Base-by-base conservation (phyloP, 2,888 invertebrate genomes). In the Dryadula phaetusa region DNA sequence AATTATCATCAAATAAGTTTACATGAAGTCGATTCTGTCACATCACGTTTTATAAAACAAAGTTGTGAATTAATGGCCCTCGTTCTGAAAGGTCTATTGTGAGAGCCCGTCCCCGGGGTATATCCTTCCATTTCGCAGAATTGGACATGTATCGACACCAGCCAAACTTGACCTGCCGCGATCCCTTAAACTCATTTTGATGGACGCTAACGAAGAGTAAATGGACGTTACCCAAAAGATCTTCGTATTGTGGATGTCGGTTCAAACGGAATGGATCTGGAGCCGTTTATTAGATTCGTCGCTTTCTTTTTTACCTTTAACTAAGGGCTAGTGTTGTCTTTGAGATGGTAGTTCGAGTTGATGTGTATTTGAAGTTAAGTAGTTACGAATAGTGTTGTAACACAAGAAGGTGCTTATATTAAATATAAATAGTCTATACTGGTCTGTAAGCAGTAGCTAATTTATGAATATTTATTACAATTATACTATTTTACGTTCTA, bases 41-140 rank as follows among this genome's bases (percentile, higher is more conserved):
- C 87, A 87, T 83, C 79, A 82, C 83, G 85, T 87, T 89, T 87
- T 89, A 88, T 88, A 88, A 90, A 90, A 90, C 90, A 90, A 91
- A 90, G 90, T 90, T 88, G 86, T 83, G 90, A 89, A 90, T 91
- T 92, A 91, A 91, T 91, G 89, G 88, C 80, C 81, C 86, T 87
- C 89, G 88, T 90, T 90, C 87, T 82, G 81, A 82, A 86, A 85
- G 88, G 89, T 86, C 90, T 86, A 89, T 90, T 90, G 88, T 89
- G 87, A 87, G 82, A 83, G 89, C 82, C 76, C 70, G 83, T 87
- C 91, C 89, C 90, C 73, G 74, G 89, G 86, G 91, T 82, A 83
- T 83, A 87, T 87, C 90, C 88, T 90, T 88, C 90, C 90, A 90
- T 90, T 92, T 88, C 84, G 80, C 76, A 84, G 87, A 91, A 91